phyloP scores from a whole-genome alignment of 2,888 invertebrate species.

The Drymonia ruficornis region DNA sequence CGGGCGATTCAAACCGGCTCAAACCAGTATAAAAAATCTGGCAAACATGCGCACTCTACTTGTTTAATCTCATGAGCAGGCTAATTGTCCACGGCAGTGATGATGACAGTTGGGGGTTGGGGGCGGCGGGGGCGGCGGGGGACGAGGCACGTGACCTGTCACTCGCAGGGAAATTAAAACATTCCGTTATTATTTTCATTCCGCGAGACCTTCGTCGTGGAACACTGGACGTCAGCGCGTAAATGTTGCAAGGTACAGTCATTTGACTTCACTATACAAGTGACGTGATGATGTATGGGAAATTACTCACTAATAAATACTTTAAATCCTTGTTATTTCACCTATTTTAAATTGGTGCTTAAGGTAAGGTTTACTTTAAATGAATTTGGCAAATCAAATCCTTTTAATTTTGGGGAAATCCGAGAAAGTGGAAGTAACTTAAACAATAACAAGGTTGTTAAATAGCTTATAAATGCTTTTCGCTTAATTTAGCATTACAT shows the following conservation, averaged over 20 bases:
- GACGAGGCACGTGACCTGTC: slow-evolving; percentile 82
- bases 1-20: slow-evolving; percentile 46
- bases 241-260: background rate
- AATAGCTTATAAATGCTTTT: slow-evolving; percentile 11
- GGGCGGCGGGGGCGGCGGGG: slow-evolving; percentile 32
- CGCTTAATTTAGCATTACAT: slow-evolving; percentile 11
- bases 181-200: slow-evolving; percentile 81
- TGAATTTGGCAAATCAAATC: too few relatives aligned
- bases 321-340: too few relatives aligned
- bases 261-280: too few relatives aligned
- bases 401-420: too few relatives aligned
- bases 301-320: too few relatives aligned
- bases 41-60: slow-evolving; percentile 64
- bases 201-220: slow-evolving; percentile 28
- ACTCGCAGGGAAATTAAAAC: slow-evolving; percentile 84
- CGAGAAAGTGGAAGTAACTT: too few relatives aligned
- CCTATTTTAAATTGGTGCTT: too few relatives aligned
- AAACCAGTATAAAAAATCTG: slow-evolving; percentile 56
- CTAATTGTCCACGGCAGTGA: slow-evolving; percentile 82
- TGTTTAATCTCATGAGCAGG: slow-evolving; percentile 81
- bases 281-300: too few relatives aligned
- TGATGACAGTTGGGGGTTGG: slow-evolving; percentile 66
- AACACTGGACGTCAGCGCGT: background rate
- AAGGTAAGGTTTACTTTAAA: too few relatives aligned
- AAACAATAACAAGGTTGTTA: background rate